A percentile compares a stretch with the other conserved stretches of the same genome.
phyloP scores from a whole-genome alignment of 1,140 invertebrate genomes.

The Pectinophora gossypiella region DNA sequence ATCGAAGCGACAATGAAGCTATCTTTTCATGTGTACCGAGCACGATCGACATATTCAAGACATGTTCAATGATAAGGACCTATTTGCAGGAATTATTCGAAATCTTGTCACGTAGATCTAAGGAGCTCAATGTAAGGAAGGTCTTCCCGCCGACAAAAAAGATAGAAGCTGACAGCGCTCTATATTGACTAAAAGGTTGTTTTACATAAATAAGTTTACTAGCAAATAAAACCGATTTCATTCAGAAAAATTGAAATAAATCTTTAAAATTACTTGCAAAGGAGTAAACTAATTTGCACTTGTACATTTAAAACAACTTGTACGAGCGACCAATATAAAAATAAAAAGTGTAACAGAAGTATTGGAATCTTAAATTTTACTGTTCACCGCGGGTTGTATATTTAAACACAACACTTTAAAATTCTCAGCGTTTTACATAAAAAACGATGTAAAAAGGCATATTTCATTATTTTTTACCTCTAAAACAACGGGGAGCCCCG shows the following conservation, averaged over 20 bases:
- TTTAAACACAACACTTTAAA: slow-evolving; percentile 58
- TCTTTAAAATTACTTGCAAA: too few species aligned
- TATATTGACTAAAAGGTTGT: background rate
- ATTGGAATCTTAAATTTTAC: slow-evolving; percentile 24
- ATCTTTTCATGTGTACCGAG: background rate
- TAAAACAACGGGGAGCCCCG: slow-evolving; percentile 69
- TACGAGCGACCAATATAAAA: slow-evolving; percentile 30
- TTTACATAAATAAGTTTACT: background rate
- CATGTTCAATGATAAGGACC: slow-evolving; percentile 1
- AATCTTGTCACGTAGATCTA: slow-evolving; percentile 1
- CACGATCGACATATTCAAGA: background rate
- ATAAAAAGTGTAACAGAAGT: background rate
- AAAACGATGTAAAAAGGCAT: slow-evolving; percentile 59
- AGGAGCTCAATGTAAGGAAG: background rate
- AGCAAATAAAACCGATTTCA: too few species aligned
- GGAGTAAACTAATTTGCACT: background rate
- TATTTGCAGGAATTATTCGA: background rate
- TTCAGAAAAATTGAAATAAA: background rate
- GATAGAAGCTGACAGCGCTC: background rate
- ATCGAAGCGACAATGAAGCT: background rate
- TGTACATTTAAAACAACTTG: background rate
- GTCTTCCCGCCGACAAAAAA: background rate
- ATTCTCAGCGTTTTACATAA: slow-evolving; percentile 61
- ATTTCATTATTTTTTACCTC: slow-evolving; percentile 70
- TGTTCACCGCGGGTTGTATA: slow-evolving; percentile 38